A percentile compares a stretch with the other conserved stretches of the same genome.
Evolutionary conservation across 1,140 invertebrate genomes (phyloP).

Genomic region (Trachymyrmex septentrionalis): DNA sequence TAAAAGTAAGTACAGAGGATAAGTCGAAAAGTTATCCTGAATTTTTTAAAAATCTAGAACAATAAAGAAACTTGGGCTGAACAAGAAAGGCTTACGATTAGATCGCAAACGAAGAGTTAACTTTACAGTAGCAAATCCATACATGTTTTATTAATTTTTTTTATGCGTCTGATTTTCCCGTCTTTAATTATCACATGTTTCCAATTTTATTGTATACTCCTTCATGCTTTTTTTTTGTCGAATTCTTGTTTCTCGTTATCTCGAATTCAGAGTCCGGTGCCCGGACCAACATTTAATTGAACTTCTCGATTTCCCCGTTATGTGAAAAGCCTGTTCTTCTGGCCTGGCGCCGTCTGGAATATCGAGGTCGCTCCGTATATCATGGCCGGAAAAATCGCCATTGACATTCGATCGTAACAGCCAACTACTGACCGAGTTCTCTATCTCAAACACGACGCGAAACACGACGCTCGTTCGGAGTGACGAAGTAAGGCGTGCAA

Average conservation of each 20-base stretch:
- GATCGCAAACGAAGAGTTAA: too few species aligned
- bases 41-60: too few species aligned
- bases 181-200: constrained; percentile 25
- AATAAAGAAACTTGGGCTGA: too few species aligned
- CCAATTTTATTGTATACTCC: neutral
- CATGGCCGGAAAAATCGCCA: constrained; percentile 56
- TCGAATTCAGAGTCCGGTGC: constrained; percentile 10
- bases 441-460: constrained; percentile 29
- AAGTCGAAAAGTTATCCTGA: too few species aligned
- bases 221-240: constrained; percentile 11
- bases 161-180: neutral
- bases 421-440: constrained; percentile 53
- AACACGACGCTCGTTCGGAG: constrained; percentile 7
- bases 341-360: constrained; percentile 15
- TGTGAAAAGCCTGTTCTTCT: constrained; percentile 33
- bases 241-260: constrained; percentile 33
- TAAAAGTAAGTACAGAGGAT: too few species aligned
- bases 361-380: constrained; percentile 56
- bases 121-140: neutral
- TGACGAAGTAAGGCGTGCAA: neutral
- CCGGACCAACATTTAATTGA: constrained; percentile 41
- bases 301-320: constrained; percentile 29
- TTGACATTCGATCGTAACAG: constrained; percentile 56
- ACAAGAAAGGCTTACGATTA: too few species aligned
- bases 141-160: too few species aligned